phyloP scores from a whole-genome alignment of 1,140 invertebrate genomes.

The Drosophila sechellia region DNA sequence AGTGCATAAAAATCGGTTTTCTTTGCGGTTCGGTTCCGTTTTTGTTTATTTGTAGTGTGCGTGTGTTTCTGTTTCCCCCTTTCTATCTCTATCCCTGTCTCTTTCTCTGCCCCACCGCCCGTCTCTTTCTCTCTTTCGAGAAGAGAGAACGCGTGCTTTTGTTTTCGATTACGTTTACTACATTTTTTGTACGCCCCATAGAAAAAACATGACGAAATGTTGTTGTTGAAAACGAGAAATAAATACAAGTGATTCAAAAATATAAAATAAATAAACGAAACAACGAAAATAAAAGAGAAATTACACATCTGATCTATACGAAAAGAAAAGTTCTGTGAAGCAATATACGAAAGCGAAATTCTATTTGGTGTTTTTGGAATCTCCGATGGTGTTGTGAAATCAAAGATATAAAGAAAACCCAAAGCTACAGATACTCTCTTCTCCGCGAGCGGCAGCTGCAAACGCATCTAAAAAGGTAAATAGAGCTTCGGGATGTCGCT shows the following conservation, averaged over 20 bases:
- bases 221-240: constrained; percentile 55
- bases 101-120: background rate
- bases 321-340: constrained; percentile 28
- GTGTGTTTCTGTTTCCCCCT: constrained; percentile 23
- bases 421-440: constrained; percentile 34
- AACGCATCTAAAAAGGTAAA: constrained; percentile 71
- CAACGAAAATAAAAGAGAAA: constrained; percentile 19
- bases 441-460: constrained; percentile 37
- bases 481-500: constrained; percentile 48
- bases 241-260: constrained; percentile 48
- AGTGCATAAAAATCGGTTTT: constrained; percentile 78
- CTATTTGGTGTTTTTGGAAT: constrained; percentile 25
- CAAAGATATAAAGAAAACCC: background rate
- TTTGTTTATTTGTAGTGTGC: constrained; percentile 14
- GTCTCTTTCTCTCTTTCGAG: background rate
- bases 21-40: constrained; percentile 65
- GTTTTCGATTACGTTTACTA: constrained; percentile 73
- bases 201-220: constrained; percentile 68
- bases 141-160: constrained; percentile 49
- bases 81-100: constrained; percentile 4
- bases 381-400: constrained; percentile 45
- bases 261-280: constrained; percentile 22
- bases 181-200: constrained; percentile 53
- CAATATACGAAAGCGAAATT: constrained; percentile 33
- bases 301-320: constrained; percentile 5